These are phyloP conservation scores for Pyralis farinalis DNA, from an alignment of 2,888 invertebrate genomes.

Conservation along the genomic window DNA sequence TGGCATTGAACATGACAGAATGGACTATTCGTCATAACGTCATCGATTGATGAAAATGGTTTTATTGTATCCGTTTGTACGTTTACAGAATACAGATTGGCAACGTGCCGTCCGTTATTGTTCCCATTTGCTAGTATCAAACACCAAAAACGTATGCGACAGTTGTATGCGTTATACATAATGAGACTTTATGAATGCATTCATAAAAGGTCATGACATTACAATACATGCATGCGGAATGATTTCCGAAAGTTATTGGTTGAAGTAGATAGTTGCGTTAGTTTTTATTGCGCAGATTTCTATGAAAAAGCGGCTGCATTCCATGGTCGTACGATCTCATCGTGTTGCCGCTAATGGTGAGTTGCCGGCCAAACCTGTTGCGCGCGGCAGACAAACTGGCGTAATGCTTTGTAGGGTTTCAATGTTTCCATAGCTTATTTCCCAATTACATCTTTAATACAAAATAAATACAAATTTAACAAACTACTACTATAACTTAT, in stretches of 20 bases:
- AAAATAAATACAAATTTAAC: too few relatives aligned
- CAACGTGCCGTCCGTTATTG: conserved; percentile 42
- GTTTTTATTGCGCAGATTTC: conserved; percentile 65
- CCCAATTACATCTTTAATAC: too few relatives aligned
- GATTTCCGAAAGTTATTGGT: conserved; percentile 70
- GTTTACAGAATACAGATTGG: conserved; percentile 42
- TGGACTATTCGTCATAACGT: conserved; percentile 12
- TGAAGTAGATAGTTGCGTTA: conserved; percentile 19
- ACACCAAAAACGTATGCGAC: neutral
- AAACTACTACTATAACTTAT: too few relatives aligned
- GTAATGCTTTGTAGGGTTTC: conserved; percentile 4
- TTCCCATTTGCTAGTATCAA: conserved; percentile 36
- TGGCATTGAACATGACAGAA: conserved; percentile 17
- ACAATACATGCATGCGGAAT: neutral
- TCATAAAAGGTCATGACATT: too few relatives aligned
- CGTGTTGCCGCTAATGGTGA: conserved; percentile 31
- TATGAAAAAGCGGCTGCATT: conserved; percentile 42
- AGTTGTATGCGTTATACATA: neutral
- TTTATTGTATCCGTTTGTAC: conserved; percentile 56
- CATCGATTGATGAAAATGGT: conserved; percentile 30
- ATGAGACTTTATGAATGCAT: too few relatives aligned
- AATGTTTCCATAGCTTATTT: too few relatives aligned
- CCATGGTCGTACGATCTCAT: conserved; percentile 28
- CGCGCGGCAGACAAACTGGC: conserved; percentile 44
- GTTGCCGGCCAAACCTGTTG: conserved; percentile 23